Evolutionary conservation across 2,888 invertebrate species (phyloP).

Genomic region (Pristionchus japonicus): DNA sequence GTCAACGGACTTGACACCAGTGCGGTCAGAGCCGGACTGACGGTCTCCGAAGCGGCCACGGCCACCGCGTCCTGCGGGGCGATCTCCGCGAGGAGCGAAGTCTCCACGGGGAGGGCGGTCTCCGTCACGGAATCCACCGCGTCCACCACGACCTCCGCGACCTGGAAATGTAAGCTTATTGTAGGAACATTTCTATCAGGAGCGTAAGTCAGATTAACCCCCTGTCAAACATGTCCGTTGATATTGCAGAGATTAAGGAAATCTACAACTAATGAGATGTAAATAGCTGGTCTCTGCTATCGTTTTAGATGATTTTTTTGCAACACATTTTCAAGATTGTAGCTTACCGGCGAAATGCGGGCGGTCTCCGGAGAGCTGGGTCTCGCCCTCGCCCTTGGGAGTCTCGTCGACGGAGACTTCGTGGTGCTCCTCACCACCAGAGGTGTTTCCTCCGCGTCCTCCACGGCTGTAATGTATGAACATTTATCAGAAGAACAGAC

Average conservation of each 20-base stretch:
- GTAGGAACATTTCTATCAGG: background rate
- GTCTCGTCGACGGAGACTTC: constrained; percentile 42
- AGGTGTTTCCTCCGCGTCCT: constrained; percentile 41
- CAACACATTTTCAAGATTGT: background rate
- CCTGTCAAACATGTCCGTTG: background rate
- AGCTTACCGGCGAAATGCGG: background rate
- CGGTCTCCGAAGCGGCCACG: constrained; percentile 59
- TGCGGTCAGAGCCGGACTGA: constrained; percentile 69
- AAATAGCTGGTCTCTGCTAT: constrained; percentile 28
- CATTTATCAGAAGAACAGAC: constrained; percentile 34
- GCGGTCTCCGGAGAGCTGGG: constrained; percentile 27
- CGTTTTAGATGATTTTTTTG: no score
- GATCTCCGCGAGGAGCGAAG: constrained; percentile 27
- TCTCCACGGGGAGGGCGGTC: constrained; percentile 52
- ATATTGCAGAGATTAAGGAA: constrained; percentile 12
- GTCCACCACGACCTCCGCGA: constrained; percentile 55
- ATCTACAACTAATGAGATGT: background rate
- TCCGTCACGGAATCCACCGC: constrained; percentile 57
- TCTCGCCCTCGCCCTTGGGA: constrained; percentile 43
- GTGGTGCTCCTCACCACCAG: constrained; percentile 32
- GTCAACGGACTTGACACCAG: constrained; percentile 67
- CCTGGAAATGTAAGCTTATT: background rate
- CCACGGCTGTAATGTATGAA: constrained; percentile 39
- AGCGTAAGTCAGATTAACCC: background rate
- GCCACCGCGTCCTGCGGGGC: constrained; percentile 52